These are phyloP conservation scores for Lepus americanus DNA, from an alignment of 2,113 vertebrate species.

Conservation along the genomic window DNA sequence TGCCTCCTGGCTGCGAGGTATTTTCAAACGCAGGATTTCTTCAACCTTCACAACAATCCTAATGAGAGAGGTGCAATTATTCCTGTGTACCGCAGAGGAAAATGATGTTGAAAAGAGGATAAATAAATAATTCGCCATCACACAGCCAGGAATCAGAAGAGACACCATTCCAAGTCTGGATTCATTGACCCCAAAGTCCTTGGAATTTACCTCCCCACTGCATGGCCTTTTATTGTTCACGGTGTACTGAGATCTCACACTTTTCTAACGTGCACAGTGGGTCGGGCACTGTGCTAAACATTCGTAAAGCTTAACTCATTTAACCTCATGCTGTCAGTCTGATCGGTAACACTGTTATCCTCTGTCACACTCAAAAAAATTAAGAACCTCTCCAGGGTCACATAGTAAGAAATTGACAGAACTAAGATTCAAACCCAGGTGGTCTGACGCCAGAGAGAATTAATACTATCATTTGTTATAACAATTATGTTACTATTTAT, in stretches of 20 bases:
- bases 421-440: background rate
- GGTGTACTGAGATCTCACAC: background rate
- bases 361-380: background rate
- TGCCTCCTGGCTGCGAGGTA: conserved; percentile 14
- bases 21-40: conserved; percentile 49
- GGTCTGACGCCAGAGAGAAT: background rate
- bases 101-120: background rate
- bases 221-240: background rate
- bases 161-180: background rate
- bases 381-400: background rate
- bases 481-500: background rate
- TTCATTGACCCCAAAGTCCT: conserved; percentile 31
- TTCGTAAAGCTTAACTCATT: background rate
- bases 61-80: background rate
- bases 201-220: background rate
- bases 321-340: background rate
- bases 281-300: background rate
- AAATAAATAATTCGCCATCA: background rate
- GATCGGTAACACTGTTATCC: background rate
- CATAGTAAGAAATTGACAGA: background rate
- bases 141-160: background rate
- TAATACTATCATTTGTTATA: background rate
- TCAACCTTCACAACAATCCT: background rate
- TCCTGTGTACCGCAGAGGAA: background rate
- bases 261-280: background rate